phyloP scores from a whole-genome alignment of 1,140 invertebrate species.

The Ceratosolen solmsi region DNA sequence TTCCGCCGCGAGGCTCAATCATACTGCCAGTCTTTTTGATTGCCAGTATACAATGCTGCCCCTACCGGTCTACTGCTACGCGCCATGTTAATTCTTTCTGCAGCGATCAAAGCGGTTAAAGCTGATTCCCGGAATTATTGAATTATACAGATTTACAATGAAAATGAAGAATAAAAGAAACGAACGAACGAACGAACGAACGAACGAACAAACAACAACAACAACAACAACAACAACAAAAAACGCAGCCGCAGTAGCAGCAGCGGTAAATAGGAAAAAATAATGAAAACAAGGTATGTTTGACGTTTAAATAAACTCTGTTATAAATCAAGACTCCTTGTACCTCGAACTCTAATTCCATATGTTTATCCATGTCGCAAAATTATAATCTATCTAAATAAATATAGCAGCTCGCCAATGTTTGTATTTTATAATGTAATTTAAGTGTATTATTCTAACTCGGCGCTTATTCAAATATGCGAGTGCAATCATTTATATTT shows the following conservation, averaged over 20 bases:
- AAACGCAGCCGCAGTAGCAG: too few relatives aligned
- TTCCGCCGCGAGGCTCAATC: slow-evolving; percentile 40
- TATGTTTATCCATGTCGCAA: neutral
- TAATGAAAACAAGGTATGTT: neutral
- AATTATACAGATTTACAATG: slow-evolving; percentile 25
- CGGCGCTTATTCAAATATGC: neutral
- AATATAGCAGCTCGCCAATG: neutral
- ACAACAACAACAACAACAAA: too few relatives aligned
- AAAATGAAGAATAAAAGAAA: neutral
- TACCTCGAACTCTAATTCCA: neutral
- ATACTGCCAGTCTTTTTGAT: slow-evolving; percentile 47
- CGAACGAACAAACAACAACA: too few relatives aligned
- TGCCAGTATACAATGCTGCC: slow-evolving; percentile 16
- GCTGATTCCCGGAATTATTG: slow-evolving; percentile 11
- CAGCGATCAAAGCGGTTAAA: neutral
- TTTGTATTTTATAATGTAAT: too few relatives aligned
- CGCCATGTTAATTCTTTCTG: slow-evolving; percentile 19
- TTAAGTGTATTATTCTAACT: neutral
- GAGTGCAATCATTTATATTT: neutral
- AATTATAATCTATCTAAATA: neutral
- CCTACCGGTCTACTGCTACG: too few relatives aligned
- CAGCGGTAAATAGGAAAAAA: too few relatives aligned
- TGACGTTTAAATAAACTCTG: neutral
- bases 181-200: neutral
- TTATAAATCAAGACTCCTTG: neutral